phyloP scores from a whole-genome alignment of 2,797 vertebrate genomes.

The Sebastiscus albofasciatus region DNA sequence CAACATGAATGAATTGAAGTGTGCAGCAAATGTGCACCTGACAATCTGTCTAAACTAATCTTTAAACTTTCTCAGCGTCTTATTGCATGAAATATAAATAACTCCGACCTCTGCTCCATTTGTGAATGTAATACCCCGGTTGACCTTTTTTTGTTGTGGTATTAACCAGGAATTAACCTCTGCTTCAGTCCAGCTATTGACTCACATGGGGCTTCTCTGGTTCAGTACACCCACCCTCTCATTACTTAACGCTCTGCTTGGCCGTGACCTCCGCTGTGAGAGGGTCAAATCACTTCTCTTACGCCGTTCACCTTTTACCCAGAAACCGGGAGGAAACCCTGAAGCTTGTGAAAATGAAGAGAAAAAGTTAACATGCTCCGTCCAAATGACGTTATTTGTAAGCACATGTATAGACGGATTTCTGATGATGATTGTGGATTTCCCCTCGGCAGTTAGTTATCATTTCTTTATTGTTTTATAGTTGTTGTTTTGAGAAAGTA shows the following conservation, averaged over 20 bases:
- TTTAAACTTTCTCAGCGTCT: neutral
- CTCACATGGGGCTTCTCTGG: slow-evolving; percentile 4
- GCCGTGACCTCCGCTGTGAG: slow-evolving; percentile 28
- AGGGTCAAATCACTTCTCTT: slow-evolving; percentile 8
- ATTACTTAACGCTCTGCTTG: slow-evolving; percentile 32
- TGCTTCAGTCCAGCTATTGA: slow-evolving; percentile 35
- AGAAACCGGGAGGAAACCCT: slow-evolving; percentile 47
- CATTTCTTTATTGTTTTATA: neutral
- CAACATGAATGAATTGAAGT: neutral
- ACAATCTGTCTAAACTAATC: neutral
- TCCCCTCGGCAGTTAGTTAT: neutral
- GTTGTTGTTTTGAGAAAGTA: neutral
- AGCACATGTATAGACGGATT: neutral
- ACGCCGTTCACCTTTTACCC: slow-evolving; percentile 66
- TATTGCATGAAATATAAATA: neutral
- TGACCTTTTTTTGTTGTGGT: neutral
- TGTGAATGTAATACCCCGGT: neutral
- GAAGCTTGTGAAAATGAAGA: neutral
- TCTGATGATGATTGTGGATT: neutral
- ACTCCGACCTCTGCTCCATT: slow-evolving; percentile 13
- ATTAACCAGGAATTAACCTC: slow-evolving; percentile 33
- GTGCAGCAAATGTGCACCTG: neutral
- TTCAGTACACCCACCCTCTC: slow-evolving; percentile 20
- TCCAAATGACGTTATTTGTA: neutral
- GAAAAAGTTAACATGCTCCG: neutral